phyloP scores from a whole-genome alignment of 92 coral and sea anemone species.

The Muricea muricata region DNA sequence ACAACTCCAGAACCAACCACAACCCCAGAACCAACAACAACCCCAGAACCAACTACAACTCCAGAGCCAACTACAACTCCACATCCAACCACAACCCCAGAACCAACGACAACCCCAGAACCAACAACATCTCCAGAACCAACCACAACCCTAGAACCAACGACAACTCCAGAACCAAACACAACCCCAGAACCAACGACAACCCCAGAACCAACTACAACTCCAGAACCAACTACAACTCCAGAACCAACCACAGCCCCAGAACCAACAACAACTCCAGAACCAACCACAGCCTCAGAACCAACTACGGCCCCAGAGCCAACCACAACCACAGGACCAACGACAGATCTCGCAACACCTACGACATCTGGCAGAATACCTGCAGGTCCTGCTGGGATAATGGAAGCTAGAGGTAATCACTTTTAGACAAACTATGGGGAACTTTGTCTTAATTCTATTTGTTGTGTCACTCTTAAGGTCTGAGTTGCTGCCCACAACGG shows the following conservation, averaged over 20 bases:
- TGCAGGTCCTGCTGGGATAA: neutral
- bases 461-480: no score
- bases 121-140: neutral
- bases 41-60: neutral
- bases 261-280: neutral
- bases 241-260: neutral
- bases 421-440: neutral
- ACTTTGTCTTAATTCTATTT: no score
- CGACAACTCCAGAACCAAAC: neutral
- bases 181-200: neutral
- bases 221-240: slow-evolving; percentile 11
- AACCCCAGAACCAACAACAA: neutral
- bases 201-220: neutral
- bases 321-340: neutral
- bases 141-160: neutral
- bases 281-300: neutral
- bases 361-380: slow-evolving; percentile 17
- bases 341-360: neutral
- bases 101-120: neutral
- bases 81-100: neutral
- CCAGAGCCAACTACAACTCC: neutral
- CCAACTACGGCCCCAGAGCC: neutral
- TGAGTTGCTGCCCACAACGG: no score
- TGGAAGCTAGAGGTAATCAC: neutral
- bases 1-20: slow-evolving; percentile 3